Evolutionary conservation across 2,888 invertebrate genomes (phyloP), one percentile per base, ranked within the genome.

Genomic region (Morinoia aosen): DNA sequence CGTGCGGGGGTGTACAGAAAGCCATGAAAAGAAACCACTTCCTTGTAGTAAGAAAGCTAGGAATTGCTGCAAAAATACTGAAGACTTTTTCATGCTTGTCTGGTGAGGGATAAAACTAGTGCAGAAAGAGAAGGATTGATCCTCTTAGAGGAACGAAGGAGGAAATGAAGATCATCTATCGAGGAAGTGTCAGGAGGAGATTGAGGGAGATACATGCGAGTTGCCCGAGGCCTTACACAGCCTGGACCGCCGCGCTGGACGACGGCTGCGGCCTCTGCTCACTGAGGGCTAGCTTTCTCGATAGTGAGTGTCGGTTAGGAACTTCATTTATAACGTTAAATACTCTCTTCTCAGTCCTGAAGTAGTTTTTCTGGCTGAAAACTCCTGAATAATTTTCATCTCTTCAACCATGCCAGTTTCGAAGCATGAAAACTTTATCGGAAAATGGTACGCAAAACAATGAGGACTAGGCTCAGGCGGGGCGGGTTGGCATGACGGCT

Each of bases 121-220:
- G 25, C 16, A 76, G 76, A 2, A 33, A 76, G 76, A 61, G 19
- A 61, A 76, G 76, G 76, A 76, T 33, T 76, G 76, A 76, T 76
- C 76, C 76, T 76, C 76, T 76, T 16, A 25, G 76, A 25, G 76
- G 33, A 95, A 48, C 64, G 56, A 57, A 58, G n/a, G 57, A 76
- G 58, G 61, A 58, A 93, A 93, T 93, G 93, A 93, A 93, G 93
- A 93, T 57, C 93, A 93, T 93, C 57, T 57, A 93, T 93, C 93
- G 93, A 48, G 57, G 57, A 90, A 95, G 90, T 57, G 90, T 56
- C 57, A 91, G 61, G 91, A 57, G 57, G 58, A 95, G 88, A 90
- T 40, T 57, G 95, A 90, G 90, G 91, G 90, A 90, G 90, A 76
- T 57, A 90, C 90, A 95, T 88, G 58, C 8, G 48, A 88, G 88